phyloP scores from a whole-genome alignment of 2,888 invertebrate species.

The Bellardia bayeri region DNA sequence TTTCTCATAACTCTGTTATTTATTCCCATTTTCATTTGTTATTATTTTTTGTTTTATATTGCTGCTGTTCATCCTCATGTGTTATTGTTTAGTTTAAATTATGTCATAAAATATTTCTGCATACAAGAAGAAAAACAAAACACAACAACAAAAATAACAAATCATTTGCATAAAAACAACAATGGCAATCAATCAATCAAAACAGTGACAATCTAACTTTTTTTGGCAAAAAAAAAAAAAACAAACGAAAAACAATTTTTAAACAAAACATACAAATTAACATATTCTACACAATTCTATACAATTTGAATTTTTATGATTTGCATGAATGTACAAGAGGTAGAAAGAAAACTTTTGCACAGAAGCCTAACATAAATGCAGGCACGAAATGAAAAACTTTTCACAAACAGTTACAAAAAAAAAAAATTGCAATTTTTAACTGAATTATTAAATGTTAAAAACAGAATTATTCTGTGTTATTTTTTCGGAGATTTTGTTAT shows the following conservation, averaged over 20 bases:
- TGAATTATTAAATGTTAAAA: conserved; percentile 59
- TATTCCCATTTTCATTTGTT: background rate
- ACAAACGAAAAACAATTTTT: background rate
- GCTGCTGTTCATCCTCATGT: background rate
- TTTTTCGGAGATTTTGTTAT: conserved; percentile 4
- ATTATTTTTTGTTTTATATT: background rate
- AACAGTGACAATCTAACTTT: conserved; percentile 69
- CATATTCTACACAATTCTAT: conserved; percentile 54
- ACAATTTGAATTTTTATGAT: conserved; percentile 36
- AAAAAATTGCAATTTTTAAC: conserved; percentile 29
- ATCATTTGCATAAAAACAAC: conserved; percentile 72
- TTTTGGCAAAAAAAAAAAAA: conserved; percentile 1
- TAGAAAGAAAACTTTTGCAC: conserved; percentile 32
- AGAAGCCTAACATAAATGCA: background rate
- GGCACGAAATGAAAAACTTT: background rate
- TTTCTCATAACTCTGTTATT: no score
- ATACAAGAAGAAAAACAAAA: background rate
- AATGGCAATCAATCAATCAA: conserved; percentile 72
- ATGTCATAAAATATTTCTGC: conserved; percentile 37
- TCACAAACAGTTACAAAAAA: conserved; percentile 14
- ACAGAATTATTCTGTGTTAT: background rate
- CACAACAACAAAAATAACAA: conserved; percentile 13
- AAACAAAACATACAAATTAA: conserved; percentile 64
- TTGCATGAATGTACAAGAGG: conserved; percentile 18
- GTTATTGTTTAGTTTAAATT: conserved; percentile 42